Conservation (phyloP, 2,113 vertebrate species). For the Brienomyrus brachyistius region DNA sequence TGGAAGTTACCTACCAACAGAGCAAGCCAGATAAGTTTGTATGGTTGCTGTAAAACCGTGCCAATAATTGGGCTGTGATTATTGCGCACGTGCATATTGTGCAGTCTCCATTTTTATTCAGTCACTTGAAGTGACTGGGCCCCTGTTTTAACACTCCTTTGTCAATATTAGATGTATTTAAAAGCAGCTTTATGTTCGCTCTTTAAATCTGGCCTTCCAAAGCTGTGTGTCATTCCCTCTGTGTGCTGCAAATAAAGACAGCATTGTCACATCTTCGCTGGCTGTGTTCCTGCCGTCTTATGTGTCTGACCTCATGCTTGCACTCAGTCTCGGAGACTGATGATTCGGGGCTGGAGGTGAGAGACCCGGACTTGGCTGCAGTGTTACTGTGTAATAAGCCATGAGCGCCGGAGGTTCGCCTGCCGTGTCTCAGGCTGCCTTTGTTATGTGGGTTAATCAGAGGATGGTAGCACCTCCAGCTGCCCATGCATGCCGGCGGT, state of each 20-base stretch:
- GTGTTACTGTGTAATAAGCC: not conserved
- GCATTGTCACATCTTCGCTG: not conserved
- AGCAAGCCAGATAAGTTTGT: not conserved
- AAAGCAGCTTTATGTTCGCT: not conserved
- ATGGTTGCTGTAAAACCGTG: not conserved
- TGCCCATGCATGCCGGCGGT: not conserved
- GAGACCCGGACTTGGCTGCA: not conserved
- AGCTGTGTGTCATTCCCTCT: not conserved
- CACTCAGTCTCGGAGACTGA: not conserved
- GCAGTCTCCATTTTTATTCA: not conserved
- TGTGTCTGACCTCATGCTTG: not conserved
- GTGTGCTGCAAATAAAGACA: not conserved
- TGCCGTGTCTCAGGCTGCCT: not conserved
- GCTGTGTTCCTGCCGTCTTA: not conserved
- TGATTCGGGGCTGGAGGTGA: not conserved
- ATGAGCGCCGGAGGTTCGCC: not conserved
- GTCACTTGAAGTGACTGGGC: not conserved
- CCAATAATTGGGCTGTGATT: not conserved
- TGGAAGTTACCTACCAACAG: not conserved
- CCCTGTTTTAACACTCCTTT: not conserved
- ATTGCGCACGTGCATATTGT: not conserved
- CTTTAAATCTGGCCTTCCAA: not conserved
- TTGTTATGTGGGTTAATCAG: not conserved
- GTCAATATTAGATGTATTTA: not conserved
- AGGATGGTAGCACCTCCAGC: not conserved